Base-by-base conservation (phyloP, 1,140 invertebrate genomes). In the Drosophila bipectinata region DNA sequence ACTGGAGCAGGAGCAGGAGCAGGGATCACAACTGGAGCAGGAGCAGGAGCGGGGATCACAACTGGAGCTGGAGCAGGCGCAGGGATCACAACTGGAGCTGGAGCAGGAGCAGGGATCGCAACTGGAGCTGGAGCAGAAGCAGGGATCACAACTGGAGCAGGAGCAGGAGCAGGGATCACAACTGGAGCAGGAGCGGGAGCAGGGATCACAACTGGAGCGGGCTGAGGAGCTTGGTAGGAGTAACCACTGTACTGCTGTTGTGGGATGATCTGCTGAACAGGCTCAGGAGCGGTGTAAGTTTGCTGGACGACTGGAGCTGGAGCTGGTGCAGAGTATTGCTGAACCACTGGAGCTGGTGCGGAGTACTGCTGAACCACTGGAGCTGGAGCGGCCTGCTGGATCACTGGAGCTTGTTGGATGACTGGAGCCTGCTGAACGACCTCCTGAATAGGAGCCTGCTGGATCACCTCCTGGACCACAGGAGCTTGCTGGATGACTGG, bases 241-340 rank as follows among this genome's bases (percentile, higher is more conserved):
- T 77, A 77, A 10, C 78, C 78, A 51, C 30, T 59, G 49, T 76
- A 61, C 14, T 71, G 77, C 0, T 34, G 63, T 26, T 61, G 73
- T 58, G 24, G 75, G 15, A 54, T 26, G 9, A 41, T 9, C 15
- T 62, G 57, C 15, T 72, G 63, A 0, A 80, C 62, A 18, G 72
- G 71, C 49, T 77, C 78, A 0, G 74, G 63, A 39, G 71, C 81
- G 37, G 62, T 30, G 45, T 55, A 45, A 6, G 41, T 55, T 30
- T 64, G 28, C 28, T 77, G 67, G 0, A 39, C 30, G 0, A 52
- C 75, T 0, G 62, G 77, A 21, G 66, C 61, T 0, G 71, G 72
- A 10, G 69, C 75, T 21, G 18, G 18, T 21, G 18, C 18, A 0
- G 77, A 34, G 26, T 75, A 60, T 3, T 79, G 62, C 10, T 78